Conservation (phyloP, 2,797 vertebrate species). For the Sebastes kiyomatsui region DNA sequence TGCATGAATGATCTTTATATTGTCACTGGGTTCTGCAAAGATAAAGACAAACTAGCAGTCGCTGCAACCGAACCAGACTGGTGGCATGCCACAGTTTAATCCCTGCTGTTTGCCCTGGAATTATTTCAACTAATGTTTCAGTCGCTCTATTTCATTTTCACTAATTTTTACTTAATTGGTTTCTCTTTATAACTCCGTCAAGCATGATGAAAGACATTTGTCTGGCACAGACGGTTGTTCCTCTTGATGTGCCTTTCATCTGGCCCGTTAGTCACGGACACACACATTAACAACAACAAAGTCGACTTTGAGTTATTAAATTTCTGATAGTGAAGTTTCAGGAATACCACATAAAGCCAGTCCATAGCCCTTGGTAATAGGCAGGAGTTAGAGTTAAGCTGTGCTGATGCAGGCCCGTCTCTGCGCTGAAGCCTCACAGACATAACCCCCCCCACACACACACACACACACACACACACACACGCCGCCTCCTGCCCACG, state of each 20-base stretch:
- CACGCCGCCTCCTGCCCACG: conserved; percentile 12
- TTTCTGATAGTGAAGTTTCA: conserved; percentile 71
- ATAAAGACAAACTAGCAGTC: neutral
- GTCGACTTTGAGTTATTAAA: conserved; percentile 65
- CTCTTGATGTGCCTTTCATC: conserved; percentile 62
- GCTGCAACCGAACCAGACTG: neutral
- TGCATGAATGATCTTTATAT: no score
- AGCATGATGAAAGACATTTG: conserved; percentile 47
- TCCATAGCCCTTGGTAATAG: conserved; percentile 69
- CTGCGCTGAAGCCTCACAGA: conserved; percentile 61
- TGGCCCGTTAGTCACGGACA: conserved; percentile 62
- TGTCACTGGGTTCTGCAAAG: neutral
- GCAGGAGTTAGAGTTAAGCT: conserved; percentile 76
- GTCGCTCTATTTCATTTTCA: conserved; percentile 16
- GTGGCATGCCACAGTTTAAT: neutral
- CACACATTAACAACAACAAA: conserved; percentile 71
- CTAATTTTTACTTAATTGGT: conserved; percentile 39
- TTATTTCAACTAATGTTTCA: conserved; percentile 26
- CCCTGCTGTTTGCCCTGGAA: conserved; percentile 14
- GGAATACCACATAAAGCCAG: conserved; percentile 70
- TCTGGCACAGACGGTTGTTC: conserved; percentile 32
- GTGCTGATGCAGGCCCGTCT: conserved; percentile 63
- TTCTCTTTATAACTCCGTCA: conserved; percentile 32
- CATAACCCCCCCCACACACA: neutral
- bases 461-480: no score